Evolutionary conservation across 2,888 invertebrate species (phyloP), one percentile per base, ranked within the genome.

Genomic region (Drosophila sordidula): DNA sequence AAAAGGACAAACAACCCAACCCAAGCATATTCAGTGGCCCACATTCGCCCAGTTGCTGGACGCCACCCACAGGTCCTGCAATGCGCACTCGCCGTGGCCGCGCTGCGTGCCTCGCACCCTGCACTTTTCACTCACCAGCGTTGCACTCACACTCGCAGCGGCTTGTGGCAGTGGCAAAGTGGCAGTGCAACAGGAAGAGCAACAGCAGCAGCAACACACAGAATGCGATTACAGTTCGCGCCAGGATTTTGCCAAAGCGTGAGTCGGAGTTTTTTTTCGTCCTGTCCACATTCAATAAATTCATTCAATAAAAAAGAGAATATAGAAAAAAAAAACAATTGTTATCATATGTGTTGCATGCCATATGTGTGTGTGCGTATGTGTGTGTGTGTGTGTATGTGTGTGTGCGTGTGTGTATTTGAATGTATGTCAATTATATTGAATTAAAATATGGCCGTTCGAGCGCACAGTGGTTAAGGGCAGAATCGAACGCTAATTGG

Each of bases 91-190:
- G 75, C 75, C 65, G 42, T 57, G 54, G 45, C 57, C 47, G 54
- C 22, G 32, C 44, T 36, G 44, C 34, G 46, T 34, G 49, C 56
- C 9, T 11, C 26, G 25, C 44, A 45, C 44, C 29, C 49, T 75
- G 75, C 75, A 66, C 52, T 70, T 75, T 71, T 70, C 75, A 70
- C 75, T 75, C 77, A 51, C 47, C 46, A 32, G 50, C 59, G 34
- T 44, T 52, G 26, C 67, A 66, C 69, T 67, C 77, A 67, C 66
- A 73, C 70, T 70, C 61, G 25, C 58, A 16, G 38, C 34, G 25
- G 29, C n/a, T 42, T 41, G 39, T 61, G 16, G 62, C 64, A 34
- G 51, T 54, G 52, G 57, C 61, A 52, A 22, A 61, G 54, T 62
- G 54, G 42, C 58, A 51, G 70, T 70, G 71, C 70, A 75, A 70